Conservation (phyloP, 2,797 vertebrate genomes). For the Hippopotamyrus pictus region DNA sequence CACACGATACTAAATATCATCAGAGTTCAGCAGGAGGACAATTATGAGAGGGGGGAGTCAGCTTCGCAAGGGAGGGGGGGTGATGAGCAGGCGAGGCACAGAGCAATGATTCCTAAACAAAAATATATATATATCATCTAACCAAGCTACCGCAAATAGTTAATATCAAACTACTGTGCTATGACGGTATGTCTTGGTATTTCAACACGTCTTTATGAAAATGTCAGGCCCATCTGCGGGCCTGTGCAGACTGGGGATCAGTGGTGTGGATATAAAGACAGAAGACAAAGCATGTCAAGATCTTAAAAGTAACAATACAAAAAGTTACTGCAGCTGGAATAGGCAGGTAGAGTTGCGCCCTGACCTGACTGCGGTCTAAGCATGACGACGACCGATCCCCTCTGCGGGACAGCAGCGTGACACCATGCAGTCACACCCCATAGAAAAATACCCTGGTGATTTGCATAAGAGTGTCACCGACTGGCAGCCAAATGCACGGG, state of each 20-base stretch:
- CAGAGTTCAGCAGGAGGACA: neutral
- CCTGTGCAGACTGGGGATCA: slow-evolving; percentile 60
- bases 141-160: slow-evolving; percentile 20
- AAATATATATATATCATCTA: neutral
- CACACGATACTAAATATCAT: neutral
- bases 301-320: slow-evolving; percentile 30
- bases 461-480: slow-evolving; percentile 49
- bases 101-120: neutral
- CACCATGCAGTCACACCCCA: slow-evolving; percentile 45
- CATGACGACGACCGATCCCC: slow-evolving; percentile 14
- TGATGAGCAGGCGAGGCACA: neutral
- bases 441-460: slow-evolving; percentile 62
- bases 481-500: slow-evolving; percentile 37
- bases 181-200: neutral
- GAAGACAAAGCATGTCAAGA: slow-evolving; percentile 23
- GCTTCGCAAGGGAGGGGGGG: neutral
- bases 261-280: slow-evolving; percentile 54
- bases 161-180: neutral
- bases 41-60: neutral
- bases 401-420: slow-evolving; percentile 32
- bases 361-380: slow-evolving; percentile 31
- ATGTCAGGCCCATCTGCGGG: slow-evolving; percentile 53
- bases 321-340: slow-evolving; percentile 39
- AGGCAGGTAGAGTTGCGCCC: slow-evolving; percentile 52
- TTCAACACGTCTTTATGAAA: slow-evolving; percentile 53